phyloP scores from a whole-genome alignment of 2,113 vertebrate genomes.

The Podarcis raffonei region DNA sequence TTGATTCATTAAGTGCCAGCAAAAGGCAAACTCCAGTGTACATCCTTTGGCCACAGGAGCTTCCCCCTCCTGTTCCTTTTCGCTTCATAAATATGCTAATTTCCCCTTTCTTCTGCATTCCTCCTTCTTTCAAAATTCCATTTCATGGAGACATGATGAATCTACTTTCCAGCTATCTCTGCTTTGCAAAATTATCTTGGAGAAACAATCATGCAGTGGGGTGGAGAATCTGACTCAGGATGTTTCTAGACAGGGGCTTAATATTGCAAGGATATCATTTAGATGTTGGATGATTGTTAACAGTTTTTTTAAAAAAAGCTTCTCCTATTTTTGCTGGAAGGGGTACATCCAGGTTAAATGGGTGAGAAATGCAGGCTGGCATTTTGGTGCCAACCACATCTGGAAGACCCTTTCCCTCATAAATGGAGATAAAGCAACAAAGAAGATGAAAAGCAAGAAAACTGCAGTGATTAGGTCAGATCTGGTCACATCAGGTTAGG shows the following conservation, averaged over 20 bases:
- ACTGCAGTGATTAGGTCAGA: no score
- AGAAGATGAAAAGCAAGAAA: background rate
- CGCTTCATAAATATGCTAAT: constrained; percentile 9
- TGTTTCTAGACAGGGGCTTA: no score
- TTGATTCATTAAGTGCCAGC: background rate
- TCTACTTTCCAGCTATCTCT: background rate
- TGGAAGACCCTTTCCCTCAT: background rate
- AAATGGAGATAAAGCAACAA: background rate
- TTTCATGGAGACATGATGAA: constrained; percentile 4
- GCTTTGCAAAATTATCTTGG: background rate
- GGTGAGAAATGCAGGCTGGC: no score
- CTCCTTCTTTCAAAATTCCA: background rate
- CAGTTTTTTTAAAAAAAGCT: no score
- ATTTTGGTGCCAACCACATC: no score
- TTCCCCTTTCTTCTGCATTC: background rate
- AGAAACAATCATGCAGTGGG: background rate
- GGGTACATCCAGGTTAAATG: no score
- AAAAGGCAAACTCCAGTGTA: background rate
- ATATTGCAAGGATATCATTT: no score
- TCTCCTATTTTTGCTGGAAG: no score
- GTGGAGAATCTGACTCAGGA: background rate
- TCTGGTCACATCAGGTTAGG: no score
- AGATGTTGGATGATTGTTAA: no score
- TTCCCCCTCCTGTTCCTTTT: background rate
- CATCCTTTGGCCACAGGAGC: background rate